Percentiles rank a stretch among this genome's conserved stretches.
Evolutionary conservation across 2,797 vertebrate species (phyloP).

Genomic region (Botia kubotai): DNA sequence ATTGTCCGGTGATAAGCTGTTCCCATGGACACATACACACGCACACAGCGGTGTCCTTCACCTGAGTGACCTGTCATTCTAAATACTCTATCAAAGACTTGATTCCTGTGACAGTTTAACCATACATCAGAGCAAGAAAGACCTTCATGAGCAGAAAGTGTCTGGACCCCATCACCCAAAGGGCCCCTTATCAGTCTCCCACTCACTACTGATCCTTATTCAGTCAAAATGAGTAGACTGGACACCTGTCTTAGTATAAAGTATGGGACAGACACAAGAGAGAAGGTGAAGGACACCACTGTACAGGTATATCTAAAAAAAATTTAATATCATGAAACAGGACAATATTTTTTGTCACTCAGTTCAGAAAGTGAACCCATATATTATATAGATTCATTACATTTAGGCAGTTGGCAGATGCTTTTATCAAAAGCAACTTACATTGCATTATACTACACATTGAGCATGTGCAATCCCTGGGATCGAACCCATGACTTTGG

Average conservation of each 20-base stretch:
- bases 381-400: too few relatives aligned
- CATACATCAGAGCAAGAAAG: constrained; percentile 62
- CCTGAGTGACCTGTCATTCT: constrained; percentile 52
- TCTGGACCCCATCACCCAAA: constrained; percentile 52
- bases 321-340: too few relatives aligned
- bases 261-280: constrained; percentile 23
- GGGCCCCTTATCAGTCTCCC: constrained; percentile 52
- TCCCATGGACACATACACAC: constrained; percentile 19
- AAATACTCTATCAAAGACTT: constrained; percentile 49
- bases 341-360: too few relatives aligned
- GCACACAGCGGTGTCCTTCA: constrained; percentile 33
- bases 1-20: constrained; percentile 43
- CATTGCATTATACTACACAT: too few relatives aligned
- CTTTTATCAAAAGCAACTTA: too few relatives aligned
- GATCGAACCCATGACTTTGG: too few relatives aligned
- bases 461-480: too few relatives aligned
- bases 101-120: constrained; percentile 70
- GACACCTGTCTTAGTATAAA: constrained; percentile 52
- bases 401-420: too few relatives aligned
- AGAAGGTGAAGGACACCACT: constrained; percentile 28
- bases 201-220: constrained; percentile 56
- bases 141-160: constrained; percentile 45
- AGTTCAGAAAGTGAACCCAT: too few relatives aligned
- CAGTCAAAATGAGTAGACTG: constrained; percentile 44
- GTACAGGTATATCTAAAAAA: too few relatives aligned